Evolutionary conservation across 2,113 vertebrate species (phyloP).

Genomic region (Strix aluco): DNA sequence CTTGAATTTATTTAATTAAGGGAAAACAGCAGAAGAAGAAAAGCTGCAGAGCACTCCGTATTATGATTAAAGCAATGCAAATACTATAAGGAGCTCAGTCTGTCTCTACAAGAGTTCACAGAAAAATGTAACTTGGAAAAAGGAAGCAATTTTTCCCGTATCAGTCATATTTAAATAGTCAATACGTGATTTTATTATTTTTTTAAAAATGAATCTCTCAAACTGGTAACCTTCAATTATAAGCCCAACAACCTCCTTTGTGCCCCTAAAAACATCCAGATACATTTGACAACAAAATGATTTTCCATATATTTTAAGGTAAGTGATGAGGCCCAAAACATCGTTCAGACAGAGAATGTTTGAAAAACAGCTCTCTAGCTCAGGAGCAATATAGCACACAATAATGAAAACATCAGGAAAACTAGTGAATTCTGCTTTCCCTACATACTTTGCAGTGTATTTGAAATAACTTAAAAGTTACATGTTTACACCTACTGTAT

Average conservation of each 20-base stretch:
- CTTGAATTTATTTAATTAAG: not conserved
- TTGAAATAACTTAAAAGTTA: not conserved
- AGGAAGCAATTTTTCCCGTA: not conserved
- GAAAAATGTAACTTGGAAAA: not conserved
- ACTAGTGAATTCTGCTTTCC: not conserved
- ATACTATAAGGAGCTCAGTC: not conserved
- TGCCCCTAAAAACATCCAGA: not conserved
- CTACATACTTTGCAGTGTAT: not conserved
- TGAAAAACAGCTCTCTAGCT: not conserved
- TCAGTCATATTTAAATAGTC: not conserved
- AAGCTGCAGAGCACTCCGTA: not conserved
- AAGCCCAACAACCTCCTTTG: not conserved
- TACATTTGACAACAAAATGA: not conserved
- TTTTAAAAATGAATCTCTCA: not conserved
- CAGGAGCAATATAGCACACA: not conserved
- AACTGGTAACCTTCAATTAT: not conserved
- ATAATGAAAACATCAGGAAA: not conserved
- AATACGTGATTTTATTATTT: not conserved
- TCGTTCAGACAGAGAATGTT: rapidly evolving
- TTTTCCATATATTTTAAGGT: not conserved
- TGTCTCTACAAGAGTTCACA: not conserved
- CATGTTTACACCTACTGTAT: not conserved
- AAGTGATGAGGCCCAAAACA: not conserved
- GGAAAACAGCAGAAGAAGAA: not conserved
- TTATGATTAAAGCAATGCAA: not conserved